These are phyloP conservation scores for Eremophila alpestris DNA, from an alignment of 2,797 vertebrate species.

Conservation along the genomic window DNA sequence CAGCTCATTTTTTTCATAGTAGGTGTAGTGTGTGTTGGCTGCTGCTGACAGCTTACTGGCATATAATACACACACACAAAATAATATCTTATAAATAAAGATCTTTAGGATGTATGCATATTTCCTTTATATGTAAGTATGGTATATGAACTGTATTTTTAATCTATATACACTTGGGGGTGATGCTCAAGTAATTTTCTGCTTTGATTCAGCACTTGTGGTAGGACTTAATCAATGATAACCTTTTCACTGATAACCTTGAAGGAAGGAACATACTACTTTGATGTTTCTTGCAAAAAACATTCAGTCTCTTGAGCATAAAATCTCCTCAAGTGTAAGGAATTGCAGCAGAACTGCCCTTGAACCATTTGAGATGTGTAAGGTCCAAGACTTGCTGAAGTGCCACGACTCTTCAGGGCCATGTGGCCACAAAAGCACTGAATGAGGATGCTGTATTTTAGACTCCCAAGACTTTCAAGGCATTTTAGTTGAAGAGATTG, in stretches of 20 bases:
- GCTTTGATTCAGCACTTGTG: background rate
- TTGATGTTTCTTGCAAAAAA: background rate
- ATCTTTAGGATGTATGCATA: background rate
- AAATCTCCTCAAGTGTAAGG: background rate
- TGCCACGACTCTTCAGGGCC: background rate
- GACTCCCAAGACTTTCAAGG: background rate
- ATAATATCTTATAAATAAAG: background rate
- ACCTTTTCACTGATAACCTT: background rate
- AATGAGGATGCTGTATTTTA: background rate
- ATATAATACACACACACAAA: background rate
- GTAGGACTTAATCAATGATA: background rate
- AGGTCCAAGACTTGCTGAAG: background rate
- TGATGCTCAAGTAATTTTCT: background rate
- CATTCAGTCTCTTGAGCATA: rapidly evolving
- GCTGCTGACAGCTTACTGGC: background rate
- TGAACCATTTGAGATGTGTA: background rate
- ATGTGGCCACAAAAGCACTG: background rate
- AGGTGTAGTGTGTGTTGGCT: background rate
- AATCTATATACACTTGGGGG: background rate
- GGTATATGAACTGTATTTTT: background rate
- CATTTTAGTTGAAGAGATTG: background rate
- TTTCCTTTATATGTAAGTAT: background rate
- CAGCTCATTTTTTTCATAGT: background rate
- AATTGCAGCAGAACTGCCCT: background rate
- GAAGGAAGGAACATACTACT: background rate